Conservation (phyloP, 2,113 vertebrate genomes). For the Hyperopisus bebe region DNA sequence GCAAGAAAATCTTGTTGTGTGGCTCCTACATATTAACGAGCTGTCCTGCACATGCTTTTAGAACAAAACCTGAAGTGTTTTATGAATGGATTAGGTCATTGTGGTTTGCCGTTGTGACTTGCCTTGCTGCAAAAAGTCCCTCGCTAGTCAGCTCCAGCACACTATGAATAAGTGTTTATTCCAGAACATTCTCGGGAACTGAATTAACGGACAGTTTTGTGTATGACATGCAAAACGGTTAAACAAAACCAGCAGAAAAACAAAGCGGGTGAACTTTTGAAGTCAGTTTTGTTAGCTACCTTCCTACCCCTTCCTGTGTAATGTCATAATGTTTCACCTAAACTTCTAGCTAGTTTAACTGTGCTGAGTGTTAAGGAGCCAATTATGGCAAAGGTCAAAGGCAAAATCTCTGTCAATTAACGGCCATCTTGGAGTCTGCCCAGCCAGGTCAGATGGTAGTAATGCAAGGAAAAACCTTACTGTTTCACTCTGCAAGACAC, state of each 20-base stretch:
- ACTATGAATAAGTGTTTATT: slow-evolving; percentile 6
- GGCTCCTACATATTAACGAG: slow-evolving; percentile 1
- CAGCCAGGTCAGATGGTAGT: neutral
- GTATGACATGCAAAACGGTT: neutral
- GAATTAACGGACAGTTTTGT: neutral
- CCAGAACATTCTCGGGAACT: neutral
- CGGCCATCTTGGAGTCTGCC: neutral
- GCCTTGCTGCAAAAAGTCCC: slow-evolving; percentile 12
- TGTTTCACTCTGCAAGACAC: neutral
- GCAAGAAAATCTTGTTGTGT: neutral
- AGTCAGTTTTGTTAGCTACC: neutral
- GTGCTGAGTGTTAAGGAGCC: neutral
- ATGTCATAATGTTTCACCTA: neutral
- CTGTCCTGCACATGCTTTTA: neutral
- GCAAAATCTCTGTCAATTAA: neutral
- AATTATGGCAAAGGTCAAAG: neutral
- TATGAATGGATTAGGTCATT: slow-evolving; percentile 28
- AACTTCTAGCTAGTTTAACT: neutral
- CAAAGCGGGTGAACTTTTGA: neutral
- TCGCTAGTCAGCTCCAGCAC: neutral
- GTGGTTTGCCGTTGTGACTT: slow-evolving; percentile 20
- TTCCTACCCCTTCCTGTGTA: neutral
- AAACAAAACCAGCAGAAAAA: neutral
- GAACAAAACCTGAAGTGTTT: slow-evolving; percentile 11
- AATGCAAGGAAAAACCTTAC: neutral